Evolutionary conservation across 1,140 invertebrate species (phyloP), one percentile per base, ranked within the genome.

Genomic region (Drosophila pectinifera): DNA sequence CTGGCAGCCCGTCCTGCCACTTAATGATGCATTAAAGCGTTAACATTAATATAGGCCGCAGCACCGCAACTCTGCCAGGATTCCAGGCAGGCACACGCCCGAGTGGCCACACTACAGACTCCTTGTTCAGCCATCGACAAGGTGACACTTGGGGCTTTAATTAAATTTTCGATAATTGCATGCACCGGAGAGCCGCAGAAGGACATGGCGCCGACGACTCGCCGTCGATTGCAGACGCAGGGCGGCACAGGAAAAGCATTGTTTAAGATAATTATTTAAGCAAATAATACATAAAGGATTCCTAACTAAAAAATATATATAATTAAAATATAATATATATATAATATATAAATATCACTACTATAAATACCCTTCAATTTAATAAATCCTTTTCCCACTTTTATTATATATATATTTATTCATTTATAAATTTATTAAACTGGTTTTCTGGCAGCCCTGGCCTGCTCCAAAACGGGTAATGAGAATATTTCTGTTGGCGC

Each of bases 111-210:
- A 26, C 13, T 31, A 26, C 28, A 31, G 22, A 3, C 39, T 42
- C 24, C 18, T 18, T 65, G 59, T 65, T 43, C 61, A 48, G 53
- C 53, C 59, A 59, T 57, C 31, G 49, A 68, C 46, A 85, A 56
- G 63, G 75, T 80, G 67, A 78, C 80, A 88, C 84, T 88, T 84
- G 77, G 80, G 48, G 77, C 80, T 84, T 89, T 89, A 84, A 89
- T 90, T 89, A 90, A 89, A 89, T 84, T 89, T 80, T 84, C 84
- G 73, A 84, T 89, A 89, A 89, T 88, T 88, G 84, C 84, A 89
- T 73, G 83, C 70, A 59, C 65, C 76, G 55, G 54, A 42, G 46
- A 43, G 54, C 34, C 51, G 41, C 56, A 41, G 46, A 61, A 65
- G 39, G 55, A 68, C 63, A 51, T 46, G 58, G 59, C 51, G 24